These are phyloP conservation scores for Cerastoderma edule DNA, from an alignment of 2,888 invertebrate genomes.

Conservation along the genomic window DNA sequence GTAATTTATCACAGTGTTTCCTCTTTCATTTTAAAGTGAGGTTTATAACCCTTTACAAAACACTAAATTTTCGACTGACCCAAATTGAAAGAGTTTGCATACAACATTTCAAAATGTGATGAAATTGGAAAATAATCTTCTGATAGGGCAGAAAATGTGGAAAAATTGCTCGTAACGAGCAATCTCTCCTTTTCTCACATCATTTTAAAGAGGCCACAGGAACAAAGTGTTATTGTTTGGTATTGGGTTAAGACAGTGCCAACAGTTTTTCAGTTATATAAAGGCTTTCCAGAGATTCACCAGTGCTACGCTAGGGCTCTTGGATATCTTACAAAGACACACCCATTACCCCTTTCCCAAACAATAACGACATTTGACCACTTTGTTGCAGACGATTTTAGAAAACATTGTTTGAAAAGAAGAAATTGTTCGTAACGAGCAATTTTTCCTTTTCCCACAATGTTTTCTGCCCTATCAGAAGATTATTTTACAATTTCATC, in stretches of 20 bases:
- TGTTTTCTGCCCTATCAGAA: no score
- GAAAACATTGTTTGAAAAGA: no score
- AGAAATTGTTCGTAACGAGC: no score
- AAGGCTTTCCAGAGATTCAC: background rate
- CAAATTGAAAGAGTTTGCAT: background rate
- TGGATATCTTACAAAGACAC: no score
- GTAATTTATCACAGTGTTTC: background rate
- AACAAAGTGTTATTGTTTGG: background rate
- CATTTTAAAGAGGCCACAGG: background rate
- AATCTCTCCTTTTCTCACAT: constrained; percentile 4
- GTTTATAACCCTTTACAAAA: background rate
- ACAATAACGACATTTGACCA: background rate
- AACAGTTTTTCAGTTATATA: background rate
- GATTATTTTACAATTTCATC: no score
- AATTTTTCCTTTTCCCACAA: no score
- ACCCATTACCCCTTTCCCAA: background rate
- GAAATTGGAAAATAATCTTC: no score
- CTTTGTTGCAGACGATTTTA: background rate
- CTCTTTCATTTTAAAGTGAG: background rate
- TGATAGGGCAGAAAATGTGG: background rate
- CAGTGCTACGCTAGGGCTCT: no score
- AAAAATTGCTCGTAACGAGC: constrained; percentile 4
- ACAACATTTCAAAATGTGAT: background rate
- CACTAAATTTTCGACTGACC: background rate
- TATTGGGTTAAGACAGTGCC: background rate